phyloP scores from a whole-genome alignment of 2,113 vertebrate species.

The Ursus arctos region DNA sequence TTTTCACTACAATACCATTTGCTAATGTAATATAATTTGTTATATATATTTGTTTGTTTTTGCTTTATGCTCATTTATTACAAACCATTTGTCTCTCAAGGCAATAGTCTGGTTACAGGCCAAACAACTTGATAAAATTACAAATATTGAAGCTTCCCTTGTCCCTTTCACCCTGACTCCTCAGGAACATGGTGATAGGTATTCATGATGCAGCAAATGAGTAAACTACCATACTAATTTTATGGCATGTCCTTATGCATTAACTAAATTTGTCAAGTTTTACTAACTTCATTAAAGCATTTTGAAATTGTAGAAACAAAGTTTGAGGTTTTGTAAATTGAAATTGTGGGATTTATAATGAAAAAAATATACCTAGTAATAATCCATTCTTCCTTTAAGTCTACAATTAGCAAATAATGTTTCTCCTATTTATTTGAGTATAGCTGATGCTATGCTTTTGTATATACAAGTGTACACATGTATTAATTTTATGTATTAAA shows the following conservation, averaged over 20 bases:
- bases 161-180: no score
- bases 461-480: background rate
- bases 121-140: background rate
- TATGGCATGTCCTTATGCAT: background rate
- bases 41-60: background rate
- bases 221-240: background rate
- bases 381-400: background rate
- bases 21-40: background rate
- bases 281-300: background rate
- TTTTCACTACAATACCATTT: background rate
- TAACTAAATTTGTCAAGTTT: background rate
- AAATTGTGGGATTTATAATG: background rate
- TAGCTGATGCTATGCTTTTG: background rate
- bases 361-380: background rate
- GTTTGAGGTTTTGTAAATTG: background rate
- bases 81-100: background rate
- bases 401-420: background rate
- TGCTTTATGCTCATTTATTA: no score
- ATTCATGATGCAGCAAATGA: background rate
- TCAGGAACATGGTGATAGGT: no score
- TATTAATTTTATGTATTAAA: background rate
- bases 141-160: background rate
- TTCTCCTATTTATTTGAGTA: background rate
- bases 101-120: background rate
- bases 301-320: conserved; percentile 3